A percentile compares a stretch with the other conserved stretches of the same genome.
phyloP scores from a whole-genome alignment of 1,140 invertebrate genomes.

The Theocolax elegans region DNA sequence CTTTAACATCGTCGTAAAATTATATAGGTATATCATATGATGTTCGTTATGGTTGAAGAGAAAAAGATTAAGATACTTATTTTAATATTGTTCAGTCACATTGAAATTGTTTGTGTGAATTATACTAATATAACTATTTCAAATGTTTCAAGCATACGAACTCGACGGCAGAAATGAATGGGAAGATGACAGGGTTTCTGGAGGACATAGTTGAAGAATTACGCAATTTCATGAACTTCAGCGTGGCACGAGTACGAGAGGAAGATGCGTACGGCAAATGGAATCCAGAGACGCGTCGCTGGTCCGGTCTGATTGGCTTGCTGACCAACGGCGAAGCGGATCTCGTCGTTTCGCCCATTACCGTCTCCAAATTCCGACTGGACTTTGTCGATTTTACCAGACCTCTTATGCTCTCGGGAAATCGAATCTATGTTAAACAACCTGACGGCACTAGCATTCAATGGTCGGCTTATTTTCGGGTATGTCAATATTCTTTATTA shows the following conservation, averaged over 20 bases:
- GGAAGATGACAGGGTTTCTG: constrained; percentile 27
- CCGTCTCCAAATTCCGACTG: constrained; percentile 46
- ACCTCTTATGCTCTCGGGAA: constrained; percentile 44
- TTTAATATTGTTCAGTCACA: too few relatives aligned
- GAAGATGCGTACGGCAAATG: constrained; percentile 20
- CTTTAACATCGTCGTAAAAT: too few relatives aligned
- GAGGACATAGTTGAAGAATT: constrained; percentile 34
- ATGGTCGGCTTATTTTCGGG: constrained; percentile 51
- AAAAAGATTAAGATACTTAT: too few relatives aligned
- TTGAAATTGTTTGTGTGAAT: too few relatives aligned
- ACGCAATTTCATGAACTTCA: constrained; percentile 37
- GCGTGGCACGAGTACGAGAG: background rate
- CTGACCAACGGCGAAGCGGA: constrained; percentile 34
- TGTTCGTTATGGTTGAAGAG: too few relatives aligned
- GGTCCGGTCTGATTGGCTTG: constrained; percentile 45
- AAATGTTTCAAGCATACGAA: background rate
- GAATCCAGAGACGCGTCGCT: constrained; percentile 4
- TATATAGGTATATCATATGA: too few relatives aligned
- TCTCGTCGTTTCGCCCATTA: constrained; percentile 42
- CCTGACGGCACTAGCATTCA: constrained; percentile 37
- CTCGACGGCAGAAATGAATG: background rate
- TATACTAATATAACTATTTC: too few relatives aligned
- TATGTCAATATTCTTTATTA: constrained; percentile 6
- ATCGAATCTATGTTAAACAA: constrained; percentile 44
- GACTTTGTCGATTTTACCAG: constrained; percentile 49